Evolutionary conservation across 1,140 invertebrate species (phyloP).

Genomic region (Dendrolimus kikuchii): DNA sequence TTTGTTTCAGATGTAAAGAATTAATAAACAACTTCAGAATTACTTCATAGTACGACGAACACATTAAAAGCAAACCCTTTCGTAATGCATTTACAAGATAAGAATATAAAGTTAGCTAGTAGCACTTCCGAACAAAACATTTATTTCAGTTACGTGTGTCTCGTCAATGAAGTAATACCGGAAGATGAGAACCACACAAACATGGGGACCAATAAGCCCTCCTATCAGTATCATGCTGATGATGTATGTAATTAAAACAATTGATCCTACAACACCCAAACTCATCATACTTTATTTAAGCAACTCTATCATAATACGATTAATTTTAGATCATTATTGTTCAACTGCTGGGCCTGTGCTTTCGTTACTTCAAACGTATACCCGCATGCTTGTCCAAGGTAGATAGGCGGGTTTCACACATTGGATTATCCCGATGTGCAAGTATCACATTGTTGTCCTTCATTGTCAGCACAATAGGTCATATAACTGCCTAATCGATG

Average conservation of each 20-base stretch:
- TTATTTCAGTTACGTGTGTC: slow-evolving; percentile 46
- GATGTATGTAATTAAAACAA: not conserved
- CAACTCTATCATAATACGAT: no score
- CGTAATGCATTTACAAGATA: slow-evolving; percentile 10
- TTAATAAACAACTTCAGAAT: no score
- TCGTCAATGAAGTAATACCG: slow-evolving; percentile 37
- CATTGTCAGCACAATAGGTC: no score
- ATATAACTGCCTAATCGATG: no score
- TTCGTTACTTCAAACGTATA: no score
- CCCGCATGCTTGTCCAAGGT: no score
- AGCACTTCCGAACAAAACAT: slow-evolving; percentile 51
- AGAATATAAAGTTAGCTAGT: slow-evolving; percentile 30
- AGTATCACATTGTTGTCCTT: no score
- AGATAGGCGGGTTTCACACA: no score
- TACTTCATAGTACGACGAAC: not conserved
- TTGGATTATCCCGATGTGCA: no score
- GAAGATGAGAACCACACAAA: slow-evolving; percentile 3
- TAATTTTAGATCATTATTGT: not conserved
- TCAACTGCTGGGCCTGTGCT: not conserved
- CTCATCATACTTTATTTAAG: no score
- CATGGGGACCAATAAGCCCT: slow-evolving; percentile 3
- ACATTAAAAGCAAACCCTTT: not conserved
- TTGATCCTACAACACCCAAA: no score
- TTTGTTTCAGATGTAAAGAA: no score
- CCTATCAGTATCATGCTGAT: not conserved